phyloP scores from a whole-genome alignment of 2,888 invertebrate genomes.

The Hermaeophaga mercurialis region DNA sequence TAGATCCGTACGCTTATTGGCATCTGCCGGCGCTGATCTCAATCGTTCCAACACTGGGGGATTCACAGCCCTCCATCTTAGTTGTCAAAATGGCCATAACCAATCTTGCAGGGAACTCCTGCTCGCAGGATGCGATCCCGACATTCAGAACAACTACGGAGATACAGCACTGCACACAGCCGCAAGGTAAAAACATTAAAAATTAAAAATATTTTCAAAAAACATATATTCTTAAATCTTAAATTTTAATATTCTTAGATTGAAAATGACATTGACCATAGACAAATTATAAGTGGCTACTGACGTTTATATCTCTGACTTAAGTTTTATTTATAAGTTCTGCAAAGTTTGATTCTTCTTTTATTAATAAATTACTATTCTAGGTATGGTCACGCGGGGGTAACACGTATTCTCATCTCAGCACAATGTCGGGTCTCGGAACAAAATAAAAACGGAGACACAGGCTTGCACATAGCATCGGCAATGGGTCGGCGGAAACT shows the following conservation, averaged over 20 bases:
- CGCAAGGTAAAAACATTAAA: constrained; percentile 70
- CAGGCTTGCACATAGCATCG: constrained; percentile 90
- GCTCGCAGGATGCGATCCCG: constrained; percentile 84
- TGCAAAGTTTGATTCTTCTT: no score
- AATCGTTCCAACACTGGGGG: constrained; percentile 81
- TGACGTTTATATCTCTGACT: no score
- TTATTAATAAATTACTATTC: no score
- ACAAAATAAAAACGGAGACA: constrained; percentile 95
- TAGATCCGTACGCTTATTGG: constrained; percentile 76
- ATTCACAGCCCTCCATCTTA: constrained; percentile 91
- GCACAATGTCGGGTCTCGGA: constrained; percentile 83
- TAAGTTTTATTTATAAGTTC: no score
- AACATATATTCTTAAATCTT: no score
- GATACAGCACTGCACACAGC: constrained; percentile 95
- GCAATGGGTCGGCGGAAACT: constrained; percentile 93
- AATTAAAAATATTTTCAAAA: no score
- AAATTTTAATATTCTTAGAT: no score
- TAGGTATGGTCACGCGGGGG: constrained; percentile 94
- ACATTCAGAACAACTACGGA: constrained; percentile 92
- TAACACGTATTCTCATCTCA: constrained; percentile 90
- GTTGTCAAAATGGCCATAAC: constrained; percentile 96
- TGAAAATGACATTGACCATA: no score
- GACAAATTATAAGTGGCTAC: no score
- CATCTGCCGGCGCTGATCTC: constrained; percentile 68
- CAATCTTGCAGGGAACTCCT: constrained; percentile 89